These are phyloP conservation scores for Poecile montanus DNA, from an alignment of 2,797 vertebrate species.

Conservation along the genomic window DNA sequence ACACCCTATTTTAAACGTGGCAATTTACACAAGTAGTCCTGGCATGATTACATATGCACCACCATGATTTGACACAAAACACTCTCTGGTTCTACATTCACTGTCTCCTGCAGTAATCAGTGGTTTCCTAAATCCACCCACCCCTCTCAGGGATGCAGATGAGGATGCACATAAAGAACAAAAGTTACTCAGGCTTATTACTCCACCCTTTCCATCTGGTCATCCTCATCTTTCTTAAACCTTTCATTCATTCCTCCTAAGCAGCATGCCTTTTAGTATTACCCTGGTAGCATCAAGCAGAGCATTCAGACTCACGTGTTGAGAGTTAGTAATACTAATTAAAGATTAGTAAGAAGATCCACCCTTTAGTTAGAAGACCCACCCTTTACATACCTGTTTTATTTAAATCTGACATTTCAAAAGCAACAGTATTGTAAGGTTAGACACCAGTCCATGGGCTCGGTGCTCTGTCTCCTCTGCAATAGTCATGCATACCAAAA, in stretches of 20 bases:
- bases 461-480: constrained; percentile 12
- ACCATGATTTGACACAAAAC: not conserved
- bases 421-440: not conserved
- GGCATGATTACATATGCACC: not conserved
- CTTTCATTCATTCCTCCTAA: not conserved
- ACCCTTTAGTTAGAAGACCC: not conserved
- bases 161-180: not conserved
- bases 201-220: not conserved
- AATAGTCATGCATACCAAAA: not conserved
- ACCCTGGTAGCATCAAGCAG: not conserved
- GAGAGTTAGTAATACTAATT: not conserved
- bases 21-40: not conserved
- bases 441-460: constrained; percentile 22
- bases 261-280: not conserved
- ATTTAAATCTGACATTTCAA: constrained; percentile 36
- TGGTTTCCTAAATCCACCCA: not conserved
- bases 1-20: not conserved
- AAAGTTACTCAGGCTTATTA: not conserved
- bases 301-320: not conserved
- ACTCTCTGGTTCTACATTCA: not conserved
- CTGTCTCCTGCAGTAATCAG: not conserved
- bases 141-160: not conserved
- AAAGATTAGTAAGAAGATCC: constrained; percentile 13
- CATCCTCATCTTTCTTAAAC: not conserved
- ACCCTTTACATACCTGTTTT: constrained; percentile 26